phyloP scores from a whole-genome alignment of 1,140 invertebrate species.

The Matsumurasca onukii region DNA sequence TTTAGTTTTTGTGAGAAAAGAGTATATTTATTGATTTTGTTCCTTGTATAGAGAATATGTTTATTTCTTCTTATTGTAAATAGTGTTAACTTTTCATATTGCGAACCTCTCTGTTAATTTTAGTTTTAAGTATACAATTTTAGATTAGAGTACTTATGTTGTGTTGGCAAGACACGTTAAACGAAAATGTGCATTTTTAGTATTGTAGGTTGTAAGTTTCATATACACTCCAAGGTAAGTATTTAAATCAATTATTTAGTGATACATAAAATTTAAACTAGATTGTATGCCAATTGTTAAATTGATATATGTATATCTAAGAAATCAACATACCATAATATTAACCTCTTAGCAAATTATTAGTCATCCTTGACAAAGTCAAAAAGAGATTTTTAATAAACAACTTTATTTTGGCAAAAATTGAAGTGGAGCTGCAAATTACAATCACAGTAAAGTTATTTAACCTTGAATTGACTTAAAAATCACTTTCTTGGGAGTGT shows the following conservation, averaged over 20 bases:
- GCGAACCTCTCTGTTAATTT: not conserved
- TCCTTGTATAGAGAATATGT: constrained; percentile 22
- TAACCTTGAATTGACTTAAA: not conserved
- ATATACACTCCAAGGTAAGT: constrained; percentile 19
- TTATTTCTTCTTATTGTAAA: constrained; percentile 13
- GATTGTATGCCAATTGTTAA: not conserved
- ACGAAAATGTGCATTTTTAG: constrained; percentile 21
- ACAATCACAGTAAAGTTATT: not conserved
- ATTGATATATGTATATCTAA: not conserved
- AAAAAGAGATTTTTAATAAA: not conserved
- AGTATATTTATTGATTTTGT: constrained; percentile 26
- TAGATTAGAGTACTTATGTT: constrained; percentile 18
- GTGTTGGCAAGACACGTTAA: constrained; percentile 12
- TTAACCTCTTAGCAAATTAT: not conserved
- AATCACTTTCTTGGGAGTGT: not conserved
- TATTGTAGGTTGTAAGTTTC: not conserved
- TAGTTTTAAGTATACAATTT: constrained; percentile 10
- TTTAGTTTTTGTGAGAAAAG: constrained; percentile 7
- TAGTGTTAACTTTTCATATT: constrained; percentile 23
- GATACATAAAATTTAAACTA: no score
- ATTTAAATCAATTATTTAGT: no score
- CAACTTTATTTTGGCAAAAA: not conserved
- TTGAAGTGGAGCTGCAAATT: not conserved
- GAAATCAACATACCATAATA: not conserved
- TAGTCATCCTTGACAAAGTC: not conserved